Evolutionary conservation across 92 coral and sea anemone species (phyloP).

Genomic region (Bergia sp.): DNA sequence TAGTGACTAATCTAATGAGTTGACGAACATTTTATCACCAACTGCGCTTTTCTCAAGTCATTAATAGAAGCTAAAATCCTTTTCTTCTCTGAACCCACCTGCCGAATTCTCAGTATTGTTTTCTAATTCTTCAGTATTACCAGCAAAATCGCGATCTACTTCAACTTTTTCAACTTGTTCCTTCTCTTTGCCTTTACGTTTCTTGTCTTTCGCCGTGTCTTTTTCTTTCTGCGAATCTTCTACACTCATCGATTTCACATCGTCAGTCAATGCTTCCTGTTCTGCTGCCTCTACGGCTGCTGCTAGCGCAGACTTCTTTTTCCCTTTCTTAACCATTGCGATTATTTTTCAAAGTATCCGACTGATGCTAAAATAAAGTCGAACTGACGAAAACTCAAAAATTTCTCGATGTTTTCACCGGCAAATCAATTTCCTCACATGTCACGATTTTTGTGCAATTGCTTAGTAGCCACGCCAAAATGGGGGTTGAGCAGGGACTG

Average conservation of each 20-base stretch:
- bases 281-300: conserved; percentile 99
- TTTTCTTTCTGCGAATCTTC: conserved; percentile 26
- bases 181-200: conserved; percentile 35
- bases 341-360: not conserved
- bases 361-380: not conserved
- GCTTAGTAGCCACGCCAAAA: conserved; percentile 34
- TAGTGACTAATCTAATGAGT: not conserved
- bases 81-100: conserved; percentile 58
- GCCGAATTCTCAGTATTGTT: conserved; percentile 36
- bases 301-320: conserved; percentile 87
- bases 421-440: not conserved
- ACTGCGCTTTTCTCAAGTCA: conserved; percentile 39
- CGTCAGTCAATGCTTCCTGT: conserved; percentile 65
- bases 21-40: not conserved
- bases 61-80: conserved; percentile 22
- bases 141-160: conserved; percentile 47
- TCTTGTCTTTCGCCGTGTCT: conserved; percentile 18
- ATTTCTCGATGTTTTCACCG: not conserved
- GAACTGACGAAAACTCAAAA: too few relatives aligned
- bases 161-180: conserved; percentile 29
- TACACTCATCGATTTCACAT: conserved; percentile 44
- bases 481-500: not conserved
- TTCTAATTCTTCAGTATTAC: conserved; percentile 41
- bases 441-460: conserved; percentile 31
- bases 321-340: conserved; percentile 52